These are phyloP conservation scores for Dasypus novemcinctus DNA, from an alignment of 2,113 vertebrate species.

Conservation along the genomic window DNA sequence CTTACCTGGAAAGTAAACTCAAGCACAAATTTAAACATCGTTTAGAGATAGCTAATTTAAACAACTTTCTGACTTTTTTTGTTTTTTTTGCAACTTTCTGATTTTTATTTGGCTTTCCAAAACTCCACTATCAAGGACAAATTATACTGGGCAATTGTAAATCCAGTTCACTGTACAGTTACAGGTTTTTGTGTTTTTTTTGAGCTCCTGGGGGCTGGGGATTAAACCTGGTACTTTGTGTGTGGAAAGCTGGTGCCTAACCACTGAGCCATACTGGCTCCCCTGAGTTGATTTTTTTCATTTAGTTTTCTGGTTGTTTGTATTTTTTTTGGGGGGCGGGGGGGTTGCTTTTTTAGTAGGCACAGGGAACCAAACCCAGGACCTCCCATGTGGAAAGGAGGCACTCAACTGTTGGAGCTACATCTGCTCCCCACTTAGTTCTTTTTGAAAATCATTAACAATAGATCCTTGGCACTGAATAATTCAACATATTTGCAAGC, in stretches of 20 bases:
- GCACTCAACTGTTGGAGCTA: too few species aligned
- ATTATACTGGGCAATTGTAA: neutral
- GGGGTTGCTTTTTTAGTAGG: too few species aligned
- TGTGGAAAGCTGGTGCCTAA: too few species aligned
- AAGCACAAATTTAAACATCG: neutral
- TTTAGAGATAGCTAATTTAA: constrained; percentile 8
- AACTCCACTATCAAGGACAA: neutral
- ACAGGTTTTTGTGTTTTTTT: neutral
- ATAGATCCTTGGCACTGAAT: neutral
- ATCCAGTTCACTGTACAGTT: neutral
- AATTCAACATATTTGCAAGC: neutral
- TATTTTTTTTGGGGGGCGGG: too few species aligned
- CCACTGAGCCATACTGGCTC: too few species aligned
- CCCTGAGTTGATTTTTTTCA: too few species aligned
- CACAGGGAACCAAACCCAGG: too few species aligned
- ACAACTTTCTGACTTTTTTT: neutral
- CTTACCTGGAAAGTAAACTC: neutral
- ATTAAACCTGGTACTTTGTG: too few species aligned
- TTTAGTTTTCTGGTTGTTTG: too few species aligned
- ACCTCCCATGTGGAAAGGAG: too few species aligned
- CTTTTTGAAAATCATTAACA: constrained; percentile 8
- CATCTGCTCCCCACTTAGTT: neutral
- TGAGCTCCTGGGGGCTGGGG: too few species aligned
- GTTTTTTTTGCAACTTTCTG: neutral
- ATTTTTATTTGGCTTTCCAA: constrained; percentile 26